Evolutionary conservation across 2,888 invertebrate genomes (phyloP), one percentile per base, ranked within the genome.

Genomic region (Drosophila atroscutellata): DNA sequence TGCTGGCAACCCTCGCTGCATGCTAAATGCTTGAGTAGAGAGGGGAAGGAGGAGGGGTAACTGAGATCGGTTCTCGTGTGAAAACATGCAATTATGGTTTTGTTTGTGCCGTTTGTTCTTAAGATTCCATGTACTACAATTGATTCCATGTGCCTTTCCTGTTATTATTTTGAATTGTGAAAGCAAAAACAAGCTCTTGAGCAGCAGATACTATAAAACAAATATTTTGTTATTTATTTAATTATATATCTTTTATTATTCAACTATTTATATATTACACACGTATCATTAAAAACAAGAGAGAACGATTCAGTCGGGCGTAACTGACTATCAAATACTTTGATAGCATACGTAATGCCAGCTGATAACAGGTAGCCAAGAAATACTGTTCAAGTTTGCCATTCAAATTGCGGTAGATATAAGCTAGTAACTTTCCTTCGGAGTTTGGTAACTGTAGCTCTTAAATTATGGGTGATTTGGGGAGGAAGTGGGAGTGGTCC

Each of bases 1-100:
- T 65, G 36, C 15, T 45, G 15, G 15, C 83, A 75, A 75, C 77
- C 81, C 83, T 59, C 42, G 28, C 28, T 32, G 9, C 24, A 28
- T 24, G 20, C n/a, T 18, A 24, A 34, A 20, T 24, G 11, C 8
- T 8, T 11, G 37, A 20, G n/a, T 4, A 11, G 13, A 20, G 39
- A 3, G n/a, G 39, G 39, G 11, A 37, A 52, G 15, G 24, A 26
- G 42, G n/a, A 20, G 26, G 61, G 28, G 64, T 24, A 45, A 39
- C 51, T 26, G 3, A 54, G 36, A 85, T 86, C 74, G 81, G 88
- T 90, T 91, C 89, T 91, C 90, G 90, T 91, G 90, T 90, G 90
- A 91, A 91, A 91, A 90, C 91, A 87, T 86, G 89, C 90, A 91
- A 91, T 91, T 91, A 90, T 86, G 89, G 90, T 89, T 89, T 90